These are phyloP conservation scores for Habropoda laboriosa DNA, from an alignment of 1,140 invertebrate species.

Conservation along the genomic window DNA sequence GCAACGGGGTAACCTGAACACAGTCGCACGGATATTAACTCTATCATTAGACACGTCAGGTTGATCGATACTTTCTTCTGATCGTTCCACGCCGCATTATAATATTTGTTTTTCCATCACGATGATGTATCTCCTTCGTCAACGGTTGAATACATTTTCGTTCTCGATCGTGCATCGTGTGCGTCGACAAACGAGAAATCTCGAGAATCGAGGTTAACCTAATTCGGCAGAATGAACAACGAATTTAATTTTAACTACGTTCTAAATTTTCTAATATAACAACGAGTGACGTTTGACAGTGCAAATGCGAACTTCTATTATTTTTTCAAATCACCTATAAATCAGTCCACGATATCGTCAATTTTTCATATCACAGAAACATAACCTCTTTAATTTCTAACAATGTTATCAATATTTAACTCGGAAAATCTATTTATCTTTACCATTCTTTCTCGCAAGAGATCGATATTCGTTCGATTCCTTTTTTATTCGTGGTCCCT, in stretches of 20 bases:
- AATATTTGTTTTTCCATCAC: slow-evolving; percentile 29
- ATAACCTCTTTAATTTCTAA: no score
- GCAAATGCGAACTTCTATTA: no score
- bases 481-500: background rate
- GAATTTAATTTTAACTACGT: no score
- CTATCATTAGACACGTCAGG: slow-evolving; percentile 21
- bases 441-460: background rate
- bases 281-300: no score
- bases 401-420: background rate
- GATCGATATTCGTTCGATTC: background rate
- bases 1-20: slow-evolving; percentile 24
- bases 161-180: background rate
- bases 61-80: slow-evolving; percentile 1
- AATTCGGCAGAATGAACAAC: no score
- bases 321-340: no score
- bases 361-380: no score
- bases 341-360: no score
- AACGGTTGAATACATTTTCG: background rate
- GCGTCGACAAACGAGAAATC: background rate
- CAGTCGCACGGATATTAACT: slow-evolving; percentile 21
- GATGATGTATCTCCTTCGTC: background rate
- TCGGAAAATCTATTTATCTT: background rate
- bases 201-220: background rate
- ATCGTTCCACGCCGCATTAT: background rate
- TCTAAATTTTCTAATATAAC: no score